These are phyloP conservation scores for Epinephelus fuscoguttatus DNA, from an alignment of 2,113 vertebrate genomes.

Conservation along the genomic window DNA sequence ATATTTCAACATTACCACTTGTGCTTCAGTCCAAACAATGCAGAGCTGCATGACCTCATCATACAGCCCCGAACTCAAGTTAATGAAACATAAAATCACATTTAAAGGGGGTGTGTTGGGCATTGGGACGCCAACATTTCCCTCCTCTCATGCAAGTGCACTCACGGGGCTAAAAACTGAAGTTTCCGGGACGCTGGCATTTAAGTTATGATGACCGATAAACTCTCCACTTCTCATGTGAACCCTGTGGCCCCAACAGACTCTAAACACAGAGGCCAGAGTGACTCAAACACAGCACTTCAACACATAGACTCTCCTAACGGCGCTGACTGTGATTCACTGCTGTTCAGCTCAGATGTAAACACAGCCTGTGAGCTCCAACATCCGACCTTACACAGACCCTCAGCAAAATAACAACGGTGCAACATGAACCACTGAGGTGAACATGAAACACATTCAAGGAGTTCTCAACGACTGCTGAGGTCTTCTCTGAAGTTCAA, in stretches of 20 bases:
- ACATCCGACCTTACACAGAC: constrained; percentile 51
- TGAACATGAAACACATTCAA: neutral
- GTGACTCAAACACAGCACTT: constrained; percentile 58
- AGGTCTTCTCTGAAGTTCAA: neutral
- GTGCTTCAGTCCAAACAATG: neutral
- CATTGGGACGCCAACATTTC: neutral
- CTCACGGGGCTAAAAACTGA: neutral
- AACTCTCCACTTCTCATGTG: constrained; percentile 34
- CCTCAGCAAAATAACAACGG: neutral
- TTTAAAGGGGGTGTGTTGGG: neutral
- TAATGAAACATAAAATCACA: constrained; percentile 1
- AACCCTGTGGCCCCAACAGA: constrained; percentile 39
- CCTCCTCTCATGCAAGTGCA: neutral
- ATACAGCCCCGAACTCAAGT: too few species aligned
- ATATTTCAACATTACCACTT: constrained; percentile 12
- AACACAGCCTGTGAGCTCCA: constrained; percentile 62
- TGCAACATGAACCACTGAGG: neutral
- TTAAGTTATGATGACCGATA: constrained; percentile 17
- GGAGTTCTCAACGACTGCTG: neutral
- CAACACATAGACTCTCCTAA: constrained; percentile 10
- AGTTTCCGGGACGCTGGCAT: constrained; percentile 4
- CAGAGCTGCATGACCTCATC: constrained; percentile 22
- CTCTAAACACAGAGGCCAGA: constrained; percentile 68
- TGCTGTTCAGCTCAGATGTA: constrained; percentile 46
- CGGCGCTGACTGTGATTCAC: constrained; percentile 53